phyloP scores from a whole-genome alignment of 2,797 vertebrate species.

The Sylvia borin region DNA sequence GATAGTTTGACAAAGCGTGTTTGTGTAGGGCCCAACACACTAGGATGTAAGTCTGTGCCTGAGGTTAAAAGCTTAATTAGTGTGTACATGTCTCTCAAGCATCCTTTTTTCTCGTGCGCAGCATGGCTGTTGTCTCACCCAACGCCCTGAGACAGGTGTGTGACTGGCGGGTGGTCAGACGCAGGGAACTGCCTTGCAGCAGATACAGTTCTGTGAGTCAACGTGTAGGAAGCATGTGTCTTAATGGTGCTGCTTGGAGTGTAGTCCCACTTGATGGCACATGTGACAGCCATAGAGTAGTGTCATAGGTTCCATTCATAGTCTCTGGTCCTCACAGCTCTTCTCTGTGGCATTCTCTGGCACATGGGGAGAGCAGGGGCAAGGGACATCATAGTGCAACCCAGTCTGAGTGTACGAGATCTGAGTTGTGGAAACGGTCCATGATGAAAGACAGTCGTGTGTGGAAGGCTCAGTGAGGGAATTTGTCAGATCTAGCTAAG shows the following conservation, averaged over 20 bases:
- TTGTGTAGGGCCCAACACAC: not conserved
- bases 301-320: not conserved
- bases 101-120: not conserved
- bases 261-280: not conserved
- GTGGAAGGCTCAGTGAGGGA: not conserved
- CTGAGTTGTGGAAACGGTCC: not conserved
- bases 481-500: not conserved
- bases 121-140: not conserved
- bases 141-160: accelerated
- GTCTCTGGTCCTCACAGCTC: not conserved
- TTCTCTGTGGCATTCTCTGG: not conserved
- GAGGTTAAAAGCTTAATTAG: not conserved
- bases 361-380: too few species aligned
- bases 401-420: accelerated
- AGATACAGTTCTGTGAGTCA: not conserved
- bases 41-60: not conserved
- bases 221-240: accelerated
- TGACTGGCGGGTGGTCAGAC: accelerated
- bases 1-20: not conserved
- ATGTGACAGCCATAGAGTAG: not conserved
- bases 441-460: not conserved
- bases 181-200: not conserved
- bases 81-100: not conserved
- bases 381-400: not conserved
- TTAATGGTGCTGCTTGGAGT: not conserved